Evolutionary conservation across 1,140 invertebrate species (phyloP), one percentile per base, ranked within the genome.

Genomic region (Riptortus pedestris): DNA sequence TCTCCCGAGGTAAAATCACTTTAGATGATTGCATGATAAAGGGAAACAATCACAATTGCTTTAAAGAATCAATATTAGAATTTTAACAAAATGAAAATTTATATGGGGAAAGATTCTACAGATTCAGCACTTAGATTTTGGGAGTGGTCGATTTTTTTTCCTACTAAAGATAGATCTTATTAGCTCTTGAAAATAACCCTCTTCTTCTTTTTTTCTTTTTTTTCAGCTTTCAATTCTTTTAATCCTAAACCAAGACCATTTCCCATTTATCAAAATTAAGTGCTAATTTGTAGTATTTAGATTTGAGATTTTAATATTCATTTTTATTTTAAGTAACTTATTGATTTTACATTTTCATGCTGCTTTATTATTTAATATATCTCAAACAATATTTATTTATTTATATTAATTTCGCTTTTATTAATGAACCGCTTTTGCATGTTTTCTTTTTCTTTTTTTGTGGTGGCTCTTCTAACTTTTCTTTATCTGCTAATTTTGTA

Each of bases 211-310:
- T 74, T 77, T 72, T 74, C 77, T 75, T 76, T 74, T 74, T 78
- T 82, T 82, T 78, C 81, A 82, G 80, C 79, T 73, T 75, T 74
- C 75, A 77, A 77, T 75, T 78, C 79, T 73, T 83, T 81, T 77
- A 83, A 82, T 77, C 74, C 79, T 67, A 80, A 81, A 76, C 81
- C 80, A 66, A 74, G 79, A 75, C 81, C 81, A 60, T 82, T 83
- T 73, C 81, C 79, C 76, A 74, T 81, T 70, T 74, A 76, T 70
- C 73, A 77, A 71, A 75, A 79, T 74, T 80, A 76, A 79, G 72
- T 43, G 38, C 51, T 62, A 31, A 43, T 28, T 28, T 66, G 31
- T 33, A 62, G 14, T 62, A 58, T 29, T 63, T 67, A 62, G 58
- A 33, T 31, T 29, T 63, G 29, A 27, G n/a, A 27, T 61, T 64